Base-by-base conservation (phyloP, 2,888 invertebrate genomes). In the Endotricha flammealis region DNA sequence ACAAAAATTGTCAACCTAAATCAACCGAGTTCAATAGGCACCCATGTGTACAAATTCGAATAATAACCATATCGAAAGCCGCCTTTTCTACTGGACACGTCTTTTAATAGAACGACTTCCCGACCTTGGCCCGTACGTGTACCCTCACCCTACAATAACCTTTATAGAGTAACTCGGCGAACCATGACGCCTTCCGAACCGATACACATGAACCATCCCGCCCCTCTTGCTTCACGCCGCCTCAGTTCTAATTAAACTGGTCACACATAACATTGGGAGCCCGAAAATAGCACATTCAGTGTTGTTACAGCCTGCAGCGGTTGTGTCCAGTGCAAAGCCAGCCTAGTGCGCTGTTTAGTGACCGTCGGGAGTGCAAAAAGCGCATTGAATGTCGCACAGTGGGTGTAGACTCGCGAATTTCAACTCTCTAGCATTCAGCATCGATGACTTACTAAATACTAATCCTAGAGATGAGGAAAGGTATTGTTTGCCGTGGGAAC, bases 281-380 rank as follows among this genome's bases (percentile, higher is more conserved):
- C 62, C 62, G 48, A 64, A 65, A 78, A 77, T 78, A 79, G 67
- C 76, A 79, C 61, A 75, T 44, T 46, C 64, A 57, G 55, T 59
- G 57, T 53, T 54, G 67, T 57, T 61, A 56, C 55, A 53, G 58
- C 42, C 41, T 50, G 56, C 52, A 56, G 47, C 65, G 70, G 73
- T 71, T 59, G 78, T 78, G 73, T 73, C 32, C 33, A 28, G 29
- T 38, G 16, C 30, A 36, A 43, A 37, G 39, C 17, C 38, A 39
- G 32, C 36, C 30, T 29, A 47, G 30, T 32, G 31, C 28, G 31
- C 30, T 12, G 22, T 30, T 28, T 38, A 31, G 33, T 13, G 12
- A 27, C 24, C 22, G 22, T 25, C 27, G 32, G n/a, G 33, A 35
- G 22, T 30, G 33, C 22, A 38, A 10, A 13, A 25, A 38, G 39